Base-by-base conservation (phyloP, 2,797 vertebrate species). In the Siniperca scherzeri region DNA sequence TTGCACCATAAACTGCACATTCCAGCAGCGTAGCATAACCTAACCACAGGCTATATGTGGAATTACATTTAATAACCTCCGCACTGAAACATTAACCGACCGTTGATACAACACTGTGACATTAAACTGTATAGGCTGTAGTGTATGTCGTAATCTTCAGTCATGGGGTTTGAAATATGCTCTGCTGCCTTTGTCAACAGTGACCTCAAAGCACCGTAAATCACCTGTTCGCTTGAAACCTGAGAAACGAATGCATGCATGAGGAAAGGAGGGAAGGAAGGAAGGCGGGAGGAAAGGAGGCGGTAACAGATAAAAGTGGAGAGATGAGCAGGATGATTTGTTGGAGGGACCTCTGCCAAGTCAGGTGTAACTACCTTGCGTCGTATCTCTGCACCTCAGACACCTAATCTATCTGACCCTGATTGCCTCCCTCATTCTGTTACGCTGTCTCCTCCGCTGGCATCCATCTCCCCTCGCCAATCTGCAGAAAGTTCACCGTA, bases 371-470 rank as follows among this genome's bases (percentile, higher is more conserved):
- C 83, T 81, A 89, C 82, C 83, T 88, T 56, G 56, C 59, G 38
- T 92, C 77, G 69, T 85, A 87, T 90, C 89, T 89, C 90, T 81
- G 81, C 87, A 77, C 88, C 85, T 91, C 93, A 82, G 84, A 86
- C 91, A 75, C 85, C 75, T 87, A 74, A 88, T 92, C 89, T 84
- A 78, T 83, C 78, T 87, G 87, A 85, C 85, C 88, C 83, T 77
- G 87, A 85, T 84, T 80, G 65, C 77, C 89, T 88, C 77, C 77
- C 73, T 88, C 87, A 62, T 73, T 82, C 88, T 74, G 69, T 64
- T 73, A 33, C 22, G 8, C 59, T 4, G 66, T 85, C 62, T 83
- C 74, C 69, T 68, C 71, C 3, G 42, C 80, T 48, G 77, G 48
- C 84, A 77, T 90, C 82, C 78, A 56, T 86, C 86, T 75, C 59